Base-by-base conservation (phyloP, 1,140 invertebrate genomes). In the Conus ventricosus region DNA sequence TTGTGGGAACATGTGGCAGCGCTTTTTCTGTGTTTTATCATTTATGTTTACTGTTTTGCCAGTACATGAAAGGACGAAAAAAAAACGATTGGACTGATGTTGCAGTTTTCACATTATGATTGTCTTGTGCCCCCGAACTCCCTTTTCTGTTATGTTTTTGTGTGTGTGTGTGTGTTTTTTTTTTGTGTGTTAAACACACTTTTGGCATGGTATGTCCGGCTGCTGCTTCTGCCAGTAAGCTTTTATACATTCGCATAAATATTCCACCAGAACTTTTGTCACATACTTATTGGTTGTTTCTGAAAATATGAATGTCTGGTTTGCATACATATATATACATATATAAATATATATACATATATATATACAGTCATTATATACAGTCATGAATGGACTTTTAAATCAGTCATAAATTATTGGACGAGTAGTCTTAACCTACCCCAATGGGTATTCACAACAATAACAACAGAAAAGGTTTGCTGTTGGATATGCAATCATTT, bases 401-500 rank as follows among this genome's bases (percentile, higher is more conserved):
- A 39, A 80, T 39, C 39, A 39, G 39, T 39, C 39, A 39, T 80
- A 13, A 39, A 80, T 39, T 80, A 25, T 51, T 80, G 76, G 25
- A 39, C 39, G 39, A 39, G 39, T 39, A 39, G 39, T 39, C 0
- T 39, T 39, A 39, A 39, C 39, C 39, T 1, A 39, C 39, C 39
- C 39, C 39, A 39, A 39, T 39, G 39, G 39, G 39, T 39, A 39
- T 39, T 39, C 39, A 39, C 23, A 13, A 25, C 23, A 80, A 51
- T 0, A 25, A 15, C 8, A 13, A 13, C 39, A 13, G 7, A 13
- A 51, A 25, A 5, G 51, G 39, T 53, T 20, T 78, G 25, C 39
- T 78, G 39, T 78, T 55, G n/a, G 80, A 81, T 81, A 81, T 81
- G 80, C 80, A 81, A 81, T 51, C 80, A 54, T 23, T 23, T 78